These are phyloP conservation scores for Pachycephus smyrnensis DNA, from an alignment of 2,888 invertebrate genomes.

Conservation along the genomic window DNA sequence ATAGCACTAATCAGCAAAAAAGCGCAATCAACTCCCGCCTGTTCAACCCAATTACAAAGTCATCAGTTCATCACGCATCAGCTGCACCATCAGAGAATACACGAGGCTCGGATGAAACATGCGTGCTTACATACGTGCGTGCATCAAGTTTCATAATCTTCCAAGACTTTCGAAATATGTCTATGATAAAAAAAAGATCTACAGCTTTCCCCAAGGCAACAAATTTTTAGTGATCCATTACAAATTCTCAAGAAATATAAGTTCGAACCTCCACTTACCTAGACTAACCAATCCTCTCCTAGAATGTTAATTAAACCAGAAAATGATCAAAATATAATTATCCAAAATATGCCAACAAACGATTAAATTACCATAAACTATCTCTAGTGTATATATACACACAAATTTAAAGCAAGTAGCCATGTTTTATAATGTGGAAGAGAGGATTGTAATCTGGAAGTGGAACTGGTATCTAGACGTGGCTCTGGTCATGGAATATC, in stretches of 20 bases:
- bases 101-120: constrained; percentile 10
- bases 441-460: not conserved
- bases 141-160: not conserved
- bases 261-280: too few relatives aligned
- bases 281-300: too few relatives aligned
- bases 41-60: not conserved
- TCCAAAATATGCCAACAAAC: not conserved
- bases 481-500: not conserved
- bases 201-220: too few relatives aligned
- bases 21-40: not conserved
- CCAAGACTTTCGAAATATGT: too few relatives aligned
- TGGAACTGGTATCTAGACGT: not conserved
- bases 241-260: too few relatives aligned
- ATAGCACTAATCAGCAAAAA: not conserved
- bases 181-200: too few relatives aligned
- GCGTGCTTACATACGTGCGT: constrained; percentile 19
- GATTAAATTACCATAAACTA: not conserved
- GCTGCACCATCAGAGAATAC: constrained; percentile 1
- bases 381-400: not conserved
- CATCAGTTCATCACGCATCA: not conserved
- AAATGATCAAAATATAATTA: not conserved
- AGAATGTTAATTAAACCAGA: not conserved
- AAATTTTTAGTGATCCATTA: too few relatives aligned
- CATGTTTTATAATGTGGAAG: not conserved
- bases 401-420: not conserved